Evolutionary conservation across 2,797 vertebrate species (phyloP).

Genomic region (Schizothorax lantsangensis): DNA sequence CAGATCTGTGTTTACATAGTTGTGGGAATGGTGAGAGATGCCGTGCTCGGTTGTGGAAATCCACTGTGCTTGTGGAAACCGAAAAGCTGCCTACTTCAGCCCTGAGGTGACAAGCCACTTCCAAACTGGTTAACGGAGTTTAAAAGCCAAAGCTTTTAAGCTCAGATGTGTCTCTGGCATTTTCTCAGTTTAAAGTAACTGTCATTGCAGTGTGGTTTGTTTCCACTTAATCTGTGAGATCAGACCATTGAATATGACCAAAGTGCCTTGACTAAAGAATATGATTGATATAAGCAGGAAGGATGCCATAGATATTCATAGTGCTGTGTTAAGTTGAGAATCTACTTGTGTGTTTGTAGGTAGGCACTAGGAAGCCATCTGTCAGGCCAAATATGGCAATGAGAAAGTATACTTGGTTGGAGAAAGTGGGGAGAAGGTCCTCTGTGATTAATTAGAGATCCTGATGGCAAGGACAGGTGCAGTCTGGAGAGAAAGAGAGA

Average conservation of each 20-base stretch:
- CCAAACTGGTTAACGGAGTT: constrained; percentile 28
- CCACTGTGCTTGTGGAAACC: constrained; percentile 40
- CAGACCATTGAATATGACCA: background rate
- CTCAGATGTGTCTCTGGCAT: background rate
- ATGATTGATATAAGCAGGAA: constrained; percentile 13
- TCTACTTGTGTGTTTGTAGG: constrained; percentile 23
- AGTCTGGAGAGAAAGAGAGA: constrained; percentile 48
- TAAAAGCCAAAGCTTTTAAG: constrained; percentile 27
- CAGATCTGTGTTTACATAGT: constrained; percentile 70
- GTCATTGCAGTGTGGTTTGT: background rate
- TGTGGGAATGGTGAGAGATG: constrained; percentile 60
- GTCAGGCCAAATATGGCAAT: constrained; percentile 48
- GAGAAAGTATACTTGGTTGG: constrained; percentile 11
- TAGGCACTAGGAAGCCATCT: constrained; percentile 28
- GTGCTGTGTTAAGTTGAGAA: constrained; percentile 21
- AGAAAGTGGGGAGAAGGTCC: constrained; percentile 46
- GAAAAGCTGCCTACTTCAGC: constrained; percentile 40
- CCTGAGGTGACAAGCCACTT: constrained; percentile 49
- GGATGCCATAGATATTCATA: constrained; percentile 7
- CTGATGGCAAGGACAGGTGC: constrained; percentile 57
- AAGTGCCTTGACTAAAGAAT: constrained; percentile 4
- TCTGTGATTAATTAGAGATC: constrained; percentile 56
- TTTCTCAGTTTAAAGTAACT: constrained; percentile 12
- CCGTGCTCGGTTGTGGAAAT: constrained; percentile 63
- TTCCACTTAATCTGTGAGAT: constrained; percentile 26